Base-by-base conservation (phyloP, 2,888 invertebrate genomes). In the Parapristionchus giblindavisi region DNA sequence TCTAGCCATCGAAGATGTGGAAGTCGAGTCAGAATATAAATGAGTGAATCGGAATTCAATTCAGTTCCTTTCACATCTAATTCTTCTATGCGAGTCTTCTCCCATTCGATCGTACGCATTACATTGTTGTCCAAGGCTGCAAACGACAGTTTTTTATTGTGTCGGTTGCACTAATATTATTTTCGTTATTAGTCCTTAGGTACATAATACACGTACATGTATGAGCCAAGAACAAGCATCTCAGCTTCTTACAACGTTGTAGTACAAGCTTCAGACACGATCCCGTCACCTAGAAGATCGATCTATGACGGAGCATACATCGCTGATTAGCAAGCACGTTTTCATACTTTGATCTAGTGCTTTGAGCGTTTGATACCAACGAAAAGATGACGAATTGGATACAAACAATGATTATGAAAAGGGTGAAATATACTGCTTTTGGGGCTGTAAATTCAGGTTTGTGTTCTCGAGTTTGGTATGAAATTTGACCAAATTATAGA, bases 61-160 rank as follows among this genome's bases (percentile, higher is more conserved):
- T 99, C 98, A 0, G 98, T 99, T 1, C 95, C 99, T 0, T 82
- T 83, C 61, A 99, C 93, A 87, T 99, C 99, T 82, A 99, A 89
- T 89, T 99, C 99, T 88, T 94, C 94, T 75, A 99, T 89, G 21
- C 85, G 83, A 2, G 95, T 94, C 89, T 96, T 95, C 89, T 99
- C 97, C 99, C 99, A 99, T 87, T 98, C 97, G 11, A 96, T 96
- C 88, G 93, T 93, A 93, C 94, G 94, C 77, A 99, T 93, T 89
- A 94, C 92, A 84, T 96, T 94, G 82, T 95, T 95, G 88, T 93
- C 93, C 11, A 99, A 91, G 89, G 92, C 95, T 95, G 88, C 36
- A 88, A 88, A n/a, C 75, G 75, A 68, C 48, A 76, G 56, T 73
- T 32, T 54, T 6, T 70, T 21, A 6, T 34, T 3, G 8, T n/a